Percentiles rank a stretch among this genome's conserved stretches.
phyloP scores from a whole-genome alignment of 2,113 vertebrate genomes.

The Danio rerio region GRCz12tu NC_133181.1:44380501-44381000 shows the following conservation, averaged over 20 bases:
- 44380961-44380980: no score
- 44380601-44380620: not conserved
- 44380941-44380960: not conserved
- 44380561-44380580: not conserved
- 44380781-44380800: not conserved
- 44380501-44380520: constrained; percentile 33
- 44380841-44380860: not conserved
- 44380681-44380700: not conserved
- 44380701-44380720: no score
- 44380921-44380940: not conserved
- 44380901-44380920: no score
- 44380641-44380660: constrained; percentile 9
- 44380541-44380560: not conserved
- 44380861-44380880: not conserved
- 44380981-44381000: no score
- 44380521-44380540: constrained; percentile 12
- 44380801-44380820: not conserved
- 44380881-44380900: not conserved
- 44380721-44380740: no score
- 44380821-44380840: not conserved
- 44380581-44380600: not conserved
- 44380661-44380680: not conserved
- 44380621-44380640: not conserved
- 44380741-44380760: no score
- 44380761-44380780: not conserved